Percentiles rank a stretch among this genome's conserved stretches.
These are phyloP conservation scores for Lycaon pictus DNA, from an alignment of 2,113 vertebrate species.

Conservation along the genomic window DNA sequence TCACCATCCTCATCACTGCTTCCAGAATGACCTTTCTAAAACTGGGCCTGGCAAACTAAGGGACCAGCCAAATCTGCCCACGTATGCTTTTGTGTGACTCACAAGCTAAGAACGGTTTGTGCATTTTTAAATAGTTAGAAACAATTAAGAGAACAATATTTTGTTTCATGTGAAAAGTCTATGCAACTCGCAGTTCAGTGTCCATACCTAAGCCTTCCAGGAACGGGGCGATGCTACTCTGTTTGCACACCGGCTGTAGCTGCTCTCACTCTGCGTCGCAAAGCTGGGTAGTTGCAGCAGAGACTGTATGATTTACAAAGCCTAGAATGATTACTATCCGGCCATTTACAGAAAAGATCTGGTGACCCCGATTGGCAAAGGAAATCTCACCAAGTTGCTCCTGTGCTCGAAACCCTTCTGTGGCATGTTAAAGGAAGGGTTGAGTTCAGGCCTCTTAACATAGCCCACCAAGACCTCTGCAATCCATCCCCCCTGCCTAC, in stretches of 20 bases:
- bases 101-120: background rate
- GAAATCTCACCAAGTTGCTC: background rate
- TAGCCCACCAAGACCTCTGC: background rate
- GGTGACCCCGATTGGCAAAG: background rate
- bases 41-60: background rate
- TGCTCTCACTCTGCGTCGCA: background rate
- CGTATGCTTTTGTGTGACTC: background rate
- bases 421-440: background rate
- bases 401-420: background rate
- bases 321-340: background rate
- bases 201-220: background rate
- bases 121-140: constrained; percentile 53
- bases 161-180: background rate
- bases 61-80: background rate
- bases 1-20: background rate
- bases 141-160: background rate
- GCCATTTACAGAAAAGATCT: background rate
- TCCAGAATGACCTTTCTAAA: background rate
- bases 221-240: background rate
- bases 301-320: background rate
- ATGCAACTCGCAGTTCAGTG: background rate
- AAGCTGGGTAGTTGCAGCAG: background rate
- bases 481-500: background rate
- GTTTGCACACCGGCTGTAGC: background rate
- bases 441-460: background rate